These are phyloP conservation scores for Empidonax alnorum DNA, from an alignment of 2,113 vertebrate species.

Conservation along the genomic window DNA sequence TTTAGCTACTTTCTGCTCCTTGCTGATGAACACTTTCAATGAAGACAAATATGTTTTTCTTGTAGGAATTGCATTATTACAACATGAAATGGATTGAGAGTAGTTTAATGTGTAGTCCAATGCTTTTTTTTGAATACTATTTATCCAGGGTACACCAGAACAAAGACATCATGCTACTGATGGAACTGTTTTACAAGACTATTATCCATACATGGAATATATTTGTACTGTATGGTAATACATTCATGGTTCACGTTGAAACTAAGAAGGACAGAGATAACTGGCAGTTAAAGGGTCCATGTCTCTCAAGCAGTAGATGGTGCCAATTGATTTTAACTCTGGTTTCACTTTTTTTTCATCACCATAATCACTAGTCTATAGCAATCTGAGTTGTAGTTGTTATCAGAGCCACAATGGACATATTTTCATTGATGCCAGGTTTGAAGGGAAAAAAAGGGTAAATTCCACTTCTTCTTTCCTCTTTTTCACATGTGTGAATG, in stretches of 20 bases:
- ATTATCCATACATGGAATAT: not conserved
- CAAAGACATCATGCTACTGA: not conserved
- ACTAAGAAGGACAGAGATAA: not conserved
- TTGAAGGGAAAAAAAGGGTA: not conserved
- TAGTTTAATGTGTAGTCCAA: not conserved
- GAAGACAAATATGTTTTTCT: slow-evolving; percentile 11
- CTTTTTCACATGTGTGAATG: rapidly evolving
- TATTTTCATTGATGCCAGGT: not conserved
- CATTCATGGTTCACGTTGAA: not conserved
- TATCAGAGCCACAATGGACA: not conserved
- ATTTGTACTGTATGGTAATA: not conserved
- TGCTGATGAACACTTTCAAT: not conserved
- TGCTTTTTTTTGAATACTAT: not conserved
- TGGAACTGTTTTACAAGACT: not conserved
- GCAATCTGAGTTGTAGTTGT: not conserved
- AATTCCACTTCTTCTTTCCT: not conserved
- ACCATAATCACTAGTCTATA: not conserved
- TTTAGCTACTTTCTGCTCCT: not conserved
- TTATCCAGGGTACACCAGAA: not conserved
- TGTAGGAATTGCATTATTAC: not conserved
- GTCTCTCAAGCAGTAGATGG: not conserved
- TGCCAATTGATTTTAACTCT: not conserved
- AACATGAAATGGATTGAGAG: not conserved
- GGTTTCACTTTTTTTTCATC: not conserved
- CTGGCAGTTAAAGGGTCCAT: not conserved